These are phyloP conservation scores for Micrastur ruficollis DNA, from an alignment of 2,797 vertebrate species.

Conservation along the genomic window DNA sequence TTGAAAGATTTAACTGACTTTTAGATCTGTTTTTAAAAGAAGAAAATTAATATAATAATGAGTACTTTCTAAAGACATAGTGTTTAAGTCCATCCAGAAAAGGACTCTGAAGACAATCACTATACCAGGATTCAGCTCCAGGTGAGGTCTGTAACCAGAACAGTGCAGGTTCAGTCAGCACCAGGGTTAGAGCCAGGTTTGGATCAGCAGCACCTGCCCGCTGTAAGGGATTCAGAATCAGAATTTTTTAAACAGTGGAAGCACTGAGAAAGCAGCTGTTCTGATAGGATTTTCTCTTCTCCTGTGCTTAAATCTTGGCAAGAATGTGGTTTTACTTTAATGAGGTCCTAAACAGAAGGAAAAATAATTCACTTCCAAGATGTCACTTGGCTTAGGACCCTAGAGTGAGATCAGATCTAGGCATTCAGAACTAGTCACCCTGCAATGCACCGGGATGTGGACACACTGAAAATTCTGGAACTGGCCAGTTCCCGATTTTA, in stretches of 20 bases:
- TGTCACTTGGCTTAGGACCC: neutral
- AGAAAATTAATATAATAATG: neutral
- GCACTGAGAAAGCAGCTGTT: neutral
- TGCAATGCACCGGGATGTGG: neutral
- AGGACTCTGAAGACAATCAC: neutral
- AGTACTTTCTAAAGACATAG: neutral
- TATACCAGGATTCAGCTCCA: neutral
- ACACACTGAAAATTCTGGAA: neutral
- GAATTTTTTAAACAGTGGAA: neutral
- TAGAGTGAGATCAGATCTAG: neutral
- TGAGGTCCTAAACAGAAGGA: neutral
- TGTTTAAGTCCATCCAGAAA: neutral
- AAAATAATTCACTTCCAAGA: neutral
- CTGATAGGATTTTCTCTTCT: neutral
- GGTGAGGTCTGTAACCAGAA: neutral
- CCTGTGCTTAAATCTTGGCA: neutral
- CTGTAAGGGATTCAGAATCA: neutral
- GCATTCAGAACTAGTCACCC: neutral
- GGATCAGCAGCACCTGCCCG: fast-evolving
- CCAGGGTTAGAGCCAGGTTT: neutral
- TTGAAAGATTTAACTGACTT: neutral
- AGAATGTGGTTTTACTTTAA: neutral
- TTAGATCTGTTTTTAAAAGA: neutral
- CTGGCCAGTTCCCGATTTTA: neutral
- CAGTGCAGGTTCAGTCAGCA: neutral